A percentile compares a stretch with the other conserved stretches of the same genome.
These are phyloP conservation scores for Archivesica marissinica DNA, from an alignment of 1,140 invertebrate species.

Conservation along the genomic window DNA sequence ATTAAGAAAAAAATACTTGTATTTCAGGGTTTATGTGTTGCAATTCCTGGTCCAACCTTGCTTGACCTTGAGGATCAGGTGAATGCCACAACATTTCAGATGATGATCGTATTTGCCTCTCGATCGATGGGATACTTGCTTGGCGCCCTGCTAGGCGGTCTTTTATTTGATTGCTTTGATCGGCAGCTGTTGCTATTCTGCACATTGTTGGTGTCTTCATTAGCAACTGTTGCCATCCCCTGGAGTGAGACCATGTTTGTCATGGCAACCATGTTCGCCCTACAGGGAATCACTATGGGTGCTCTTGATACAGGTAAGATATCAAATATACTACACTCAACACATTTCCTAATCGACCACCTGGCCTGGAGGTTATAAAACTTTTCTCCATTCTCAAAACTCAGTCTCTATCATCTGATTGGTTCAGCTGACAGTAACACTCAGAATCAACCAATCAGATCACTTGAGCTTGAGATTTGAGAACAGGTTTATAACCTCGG, in stretches of 20 bases:
- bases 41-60: constrained; percentile 84
- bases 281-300: constrained; percentile 83
- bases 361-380: too few species aligned
- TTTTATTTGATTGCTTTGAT: constrained; percentile 83
- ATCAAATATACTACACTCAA: too few species aligned
- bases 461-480: too few species aligned
- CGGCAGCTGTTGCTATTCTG: constrained; percentile 78
- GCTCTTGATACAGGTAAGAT: constrained; percentile 83
- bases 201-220: constrained; percentile 73
- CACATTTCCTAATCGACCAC: too few species aligned
- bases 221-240: constrained; percentile 78
- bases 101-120: constrained; percentile 80
- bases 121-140: constrained; percentile 82
- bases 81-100: constrained; percentile 74
- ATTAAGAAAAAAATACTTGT: too few species aligned
- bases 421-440: too few species aligned
- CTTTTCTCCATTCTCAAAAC: too few species aligned
- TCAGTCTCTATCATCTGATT: too few species aligned
- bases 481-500: too few species aligned
- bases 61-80: constrained; percentile 80
- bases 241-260: constrained; percentile 76
- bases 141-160: constrained; percentile 79
- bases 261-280: constrained; percentile 78
- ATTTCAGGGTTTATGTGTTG: constrained; percentile 83
- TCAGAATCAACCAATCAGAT: too few species aligned